These are phyloP conservation scores for Platorchestia sp. DNA, from an alignment of 1,140 invertebrate genomes.

Conservation along the genomic window DNA sequence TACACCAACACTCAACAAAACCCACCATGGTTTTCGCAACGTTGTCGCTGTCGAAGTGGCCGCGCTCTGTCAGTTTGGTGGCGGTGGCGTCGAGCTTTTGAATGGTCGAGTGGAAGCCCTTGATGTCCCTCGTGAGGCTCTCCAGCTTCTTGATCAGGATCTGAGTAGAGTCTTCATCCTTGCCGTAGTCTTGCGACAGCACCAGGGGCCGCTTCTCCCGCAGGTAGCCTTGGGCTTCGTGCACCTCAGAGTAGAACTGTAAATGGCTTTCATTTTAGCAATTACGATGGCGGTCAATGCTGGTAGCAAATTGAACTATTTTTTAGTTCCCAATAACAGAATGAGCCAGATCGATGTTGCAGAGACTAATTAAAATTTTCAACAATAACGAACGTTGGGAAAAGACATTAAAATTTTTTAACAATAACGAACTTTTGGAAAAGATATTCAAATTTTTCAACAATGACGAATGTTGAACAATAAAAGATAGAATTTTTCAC, in stretches of 20 bases:
- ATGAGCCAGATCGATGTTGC: too few species aligned
- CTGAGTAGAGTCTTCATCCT: conserved; percentile 89
- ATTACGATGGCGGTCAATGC: not conserved
- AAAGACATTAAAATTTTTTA: too few species aligned
- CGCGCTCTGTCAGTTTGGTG: conserved; percentile 78
- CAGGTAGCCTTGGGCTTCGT: conserved; percentile 90
- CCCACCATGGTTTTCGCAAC: conserved; percentile 76
- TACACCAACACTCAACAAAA: too few species aligned
- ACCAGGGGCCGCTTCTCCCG: conserved; percentile 84
- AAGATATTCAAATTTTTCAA: too few species aligned
- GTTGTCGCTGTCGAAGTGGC: conserved; percentile 85
- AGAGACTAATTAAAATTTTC: too few species aligned
- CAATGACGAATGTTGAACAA: too few species aligned
- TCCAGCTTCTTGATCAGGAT: conserved; percentile 83
- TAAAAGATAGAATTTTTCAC: too few species aligned
- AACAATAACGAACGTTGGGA: too few species aligned
- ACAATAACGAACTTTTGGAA: too few species aligned
- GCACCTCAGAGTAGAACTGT: conserved; percentile 87
- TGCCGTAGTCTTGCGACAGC: conserved; percentile 83
- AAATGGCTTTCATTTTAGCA: not conserved
- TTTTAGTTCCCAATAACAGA: too few species aligned
- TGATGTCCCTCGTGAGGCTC: conserved; percentile 84
- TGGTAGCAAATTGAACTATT: too few species aligned
- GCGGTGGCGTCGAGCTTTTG: conserved; percentile 79
- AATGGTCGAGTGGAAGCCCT: conserved; percentile 79